Conservation (phyloP, 2,113 vertebrate species). For the Salvator merianae region DNA sequence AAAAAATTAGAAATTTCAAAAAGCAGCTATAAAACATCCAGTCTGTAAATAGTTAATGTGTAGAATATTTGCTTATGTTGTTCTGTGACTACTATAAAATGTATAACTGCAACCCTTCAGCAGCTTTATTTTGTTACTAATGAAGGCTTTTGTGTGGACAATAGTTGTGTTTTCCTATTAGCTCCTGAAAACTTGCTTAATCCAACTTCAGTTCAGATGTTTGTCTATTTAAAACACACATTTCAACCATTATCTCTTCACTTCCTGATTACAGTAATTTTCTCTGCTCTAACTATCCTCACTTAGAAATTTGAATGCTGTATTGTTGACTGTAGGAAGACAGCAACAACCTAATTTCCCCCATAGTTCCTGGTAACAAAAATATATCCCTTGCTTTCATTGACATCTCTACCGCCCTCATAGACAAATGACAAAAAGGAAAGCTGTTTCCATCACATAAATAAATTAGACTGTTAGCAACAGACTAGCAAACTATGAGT, state of each 20-base stretch:
- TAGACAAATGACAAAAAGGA: background rate
- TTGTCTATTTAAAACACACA: background rate
- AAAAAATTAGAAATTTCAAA: too few species aligned
- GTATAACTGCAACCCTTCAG: conserved; percentile 10
- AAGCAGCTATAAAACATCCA: too few species aligned
- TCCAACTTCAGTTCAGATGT: background rate
- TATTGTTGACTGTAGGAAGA: background rate
- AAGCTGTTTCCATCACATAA: background rate
- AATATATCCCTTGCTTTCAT: background rate
- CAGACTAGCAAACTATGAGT: background rate
- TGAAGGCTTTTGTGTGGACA: background rate
- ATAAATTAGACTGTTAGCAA: background rate
- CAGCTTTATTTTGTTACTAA: background rate
- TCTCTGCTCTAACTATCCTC: background rate
- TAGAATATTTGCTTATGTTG: too few species aligned
- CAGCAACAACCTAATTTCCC: background rate
- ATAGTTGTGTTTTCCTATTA: background rate
- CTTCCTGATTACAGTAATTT: background rate
- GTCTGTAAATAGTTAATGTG: too few species aligned
- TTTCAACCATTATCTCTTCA: background rate
- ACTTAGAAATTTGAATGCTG: background rate
- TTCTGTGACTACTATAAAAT: conserved; percentile 18
- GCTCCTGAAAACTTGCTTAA: background rate
- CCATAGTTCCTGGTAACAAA: background rate
- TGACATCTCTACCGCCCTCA: background rate